A percentile compares a stretch with the other conserved stretches of the same genome.
These are phyloP conservation scores for Meriones unguiculatus DNA, from an alignment of 2,113 vertebrate species.

Conservation along the genomic window DNA sequence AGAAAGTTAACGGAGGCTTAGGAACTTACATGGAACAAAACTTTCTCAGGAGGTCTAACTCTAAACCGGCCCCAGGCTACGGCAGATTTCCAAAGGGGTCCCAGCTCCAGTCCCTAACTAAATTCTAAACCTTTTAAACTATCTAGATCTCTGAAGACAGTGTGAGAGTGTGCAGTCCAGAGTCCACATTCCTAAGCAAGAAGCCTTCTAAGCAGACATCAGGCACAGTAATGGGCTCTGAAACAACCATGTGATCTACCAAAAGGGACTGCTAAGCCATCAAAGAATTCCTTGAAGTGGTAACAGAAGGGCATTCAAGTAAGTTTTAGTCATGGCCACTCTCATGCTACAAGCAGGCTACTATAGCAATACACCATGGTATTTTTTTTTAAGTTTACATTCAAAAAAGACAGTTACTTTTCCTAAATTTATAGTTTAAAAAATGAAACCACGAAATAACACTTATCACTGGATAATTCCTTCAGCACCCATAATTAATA, in stretches of 20 bases:
- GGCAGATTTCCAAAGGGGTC: not conserved
- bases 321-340: not conserved
- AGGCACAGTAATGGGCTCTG: not conserved
- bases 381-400: slow-evolving; percentile 11
- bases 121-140: not conserved
- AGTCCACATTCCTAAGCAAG: not conserved
- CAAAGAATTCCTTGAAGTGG: not conserved
- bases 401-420: not conserved
- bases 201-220: not conserved
- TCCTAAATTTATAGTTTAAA: not conserved
- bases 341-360: not conserved
- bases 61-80: not conserved
- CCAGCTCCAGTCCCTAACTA: not conserved
- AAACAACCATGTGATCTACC: not conserved
- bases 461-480: not conserved
- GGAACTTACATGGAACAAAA: not conserved
- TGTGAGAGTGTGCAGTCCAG: not conserved
- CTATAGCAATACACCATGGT: not conserved
- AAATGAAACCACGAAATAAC: not conserved
- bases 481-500: not conserved
- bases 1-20: not conserved
- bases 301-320: not conserved
- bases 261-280: not conserved
- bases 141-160: not conserved
- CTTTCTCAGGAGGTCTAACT: not conserved